Base-by-base conservation (phyloP, 2,797 vertebrate species). In the Hypotaenidia okinawae region DNA sequence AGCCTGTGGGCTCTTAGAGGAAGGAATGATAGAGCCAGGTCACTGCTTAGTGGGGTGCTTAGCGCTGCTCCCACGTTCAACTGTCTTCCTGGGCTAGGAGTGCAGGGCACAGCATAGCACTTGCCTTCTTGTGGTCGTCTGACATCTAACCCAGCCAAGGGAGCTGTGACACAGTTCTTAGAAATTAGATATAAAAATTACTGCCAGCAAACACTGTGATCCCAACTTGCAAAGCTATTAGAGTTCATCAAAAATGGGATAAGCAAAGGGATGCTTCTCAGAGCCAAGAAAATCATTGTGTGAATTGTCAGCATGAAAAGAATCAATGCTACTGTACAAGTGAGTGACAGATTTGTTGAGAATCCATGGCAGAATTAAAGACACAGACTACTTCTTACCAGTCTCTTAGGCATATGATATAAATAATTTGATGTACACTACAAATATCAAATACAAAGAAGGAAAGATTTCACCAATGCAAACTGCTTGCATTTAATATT, bases 201-300 rank as follows among this genome's bases (percentile, higher is more conserved):
- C 58, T 51, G 69, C 30, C 45, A 5, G 11, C n/a, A 49, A 82
- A 39, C 14, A 68, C 17, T 19, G 4, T 13, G 52, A 70, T 82
- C 57, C 35, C 61, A 89, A 30, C 37, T 61, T 93, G 59, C 61
- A 63, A 87, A 91, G 64, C 49, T 93, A 33, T 58, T 77, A 30
- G 5, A 30, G 19, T 52, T 91, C 33, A 68, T 75, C 57, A 88
- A 43, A 75, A 75, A 88, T 78, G 57, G 41, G 66, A 78, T 68
- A 74, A 87, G 51, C 43, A 81, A 62, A 78, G 58, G 33, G 51
- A 54, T 87, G 57, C 73, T 62, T 27, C 54, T 92, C 73, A 24
- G 62, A 85, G 72, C 33, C 12, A 49, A 54, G 59, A 27, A 52
- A 24, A 11, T 32, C 4, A n/a, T 47, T 47, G 62, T 14, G 25